Base-by-base conservation (phyloP, 2,888 invertebrate species). In the Herminia tarsipennalis region DNA sequence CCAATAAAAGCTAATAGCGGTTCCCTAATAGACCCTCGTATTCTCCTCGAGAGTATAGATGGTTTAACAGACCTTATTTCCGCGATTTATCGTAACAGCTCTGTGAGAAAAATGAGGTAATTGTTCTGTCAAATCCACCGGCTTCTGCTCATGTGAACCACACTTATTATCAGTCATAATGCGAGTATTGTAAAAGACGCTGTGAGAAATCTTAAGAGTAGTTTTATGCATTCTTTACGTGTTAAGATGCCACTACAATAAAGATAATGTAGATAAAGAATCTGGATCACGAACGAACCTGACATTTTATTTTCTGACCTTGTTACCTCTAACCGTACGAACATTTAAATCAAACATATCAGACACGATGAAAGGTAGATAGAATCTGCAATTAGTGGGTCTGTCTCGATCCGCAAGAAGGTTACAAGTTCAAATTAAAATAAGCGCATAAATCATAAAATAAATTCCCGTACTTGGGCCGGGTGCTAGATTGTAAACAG, bases 31-130 rank as follows among this genome's bases (percentile, higher is more conserved):
- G 61, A 59, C 66, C 61, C 16, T 51, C 46, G 27, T 52, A 36
- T 25, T 49, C 32, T 34, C 38, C 30, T 52, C 40, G 34, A 35
- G 47, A 39, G 47, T 42, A 48, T 33, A 56, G 43, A 49, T 44
- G 41, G 42, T 45, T 61, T 73, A 75, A 69, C 70, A 74, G 60
- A 65, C 66, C 67, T 71, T 73, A 78, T 79, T 83, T 81, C 78
- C 77, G 72, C 72, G 70, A 74, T 73, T 73, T 70, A 77, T 78
- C 67, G 63, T 66, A 59, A 75, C 65, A 53, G 37, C 57, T 66
- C 64, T 77, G 73, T 83, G 84, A 78, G 85, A 88, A 86, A 77
- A 81, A 75, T 69, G 56, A 69, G 63, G 73, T 80, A 76, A 87
- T 87, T 86, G 85, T 84, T 83, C 77, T 71, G 72, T 79, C 79